Evolutionary conservation across 2,888 invertebrate genomes (phyloP).

Genomic region (Eilema sororculum): DNA sequence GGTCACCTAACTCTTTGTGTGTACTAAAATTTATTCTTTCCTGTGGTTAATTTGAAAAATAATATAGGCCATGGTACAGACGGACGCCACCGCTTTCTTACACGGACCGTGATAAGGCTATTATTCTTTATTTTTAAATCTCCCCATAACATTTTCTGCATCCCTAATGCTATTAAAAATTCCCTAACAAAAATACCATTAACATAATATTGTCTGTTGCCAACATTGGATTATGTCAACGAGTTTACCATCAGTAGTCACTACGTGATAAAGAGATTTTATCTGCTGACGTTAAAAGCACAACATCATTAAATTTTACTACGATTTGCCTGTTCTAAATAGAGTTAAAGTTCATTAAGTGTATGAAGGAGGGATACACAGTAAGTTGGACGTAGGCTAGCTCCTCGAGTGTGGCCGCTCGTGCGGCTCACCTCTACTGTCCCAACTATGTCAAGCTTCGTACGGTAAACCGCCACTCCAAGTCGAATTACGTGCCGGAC

Average conservation of each 20-base stretch:
- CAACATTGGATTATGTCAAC: no score
- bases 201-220: no score
- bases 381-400: conserved; percentile 43
- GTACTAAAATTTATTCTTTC: conserved; percentile 4
- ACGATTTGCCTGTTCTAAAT: conserved; percentile 21
- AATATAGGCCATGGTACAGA: not conserved
- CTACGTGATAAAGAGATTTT: not conserved
- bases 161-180: not conserved
- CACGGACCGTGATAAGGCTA: not conserved
- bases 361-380: conserved; percentile 47
- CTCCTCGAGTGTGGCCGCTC: conserved; percentile 43
- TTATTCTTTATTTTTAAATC: no score
- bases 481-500: conserved; percentile 20
- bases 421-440: conserved; percentile 52
- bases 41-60: not conserved
- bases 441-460: conserved; percentile 56
- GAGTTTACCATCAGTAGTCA: no score
- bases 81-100: not conserved
- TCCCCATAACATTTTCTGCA: no score
- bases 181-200: not conserved
- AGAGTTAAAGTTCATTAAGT: conserved; percentile 58
- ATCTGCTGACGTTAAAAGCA: not conserved
- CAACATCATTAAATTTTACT: not conserved
- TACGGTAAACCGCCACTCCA: conserved; percentile 56
- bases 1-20: conserved; percentile 1